Conservation (phyloP, 1,140 invertebrate species). For the Neuroterus valhalla region DNA sequence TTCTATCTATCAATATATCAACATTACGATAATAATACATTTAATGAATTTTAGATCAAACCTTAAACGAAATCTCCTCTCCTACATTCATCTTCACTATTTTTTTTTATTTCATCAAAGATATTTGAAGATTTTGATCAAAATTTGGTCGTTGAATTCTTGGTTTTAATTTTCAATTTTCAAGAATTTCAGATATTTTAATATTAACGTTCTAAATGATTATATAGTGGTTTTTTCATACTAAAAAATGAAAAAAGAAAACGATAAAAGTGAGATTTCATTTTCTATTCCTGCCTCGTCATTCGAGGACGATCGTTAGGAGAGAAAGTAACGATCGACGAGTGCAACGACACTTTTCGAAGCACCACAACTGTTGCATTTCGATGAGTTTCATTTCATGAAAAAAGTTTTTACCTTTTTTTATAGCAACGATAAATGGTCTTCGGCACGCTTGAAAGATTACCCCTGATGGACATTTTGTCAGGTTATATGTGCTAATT, state of each 20-base stretch:
- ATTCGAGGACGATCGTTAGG: not conserved
- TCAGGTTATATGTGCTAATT: slow-evolving; percentile 33
- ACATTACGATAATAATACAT: no score
- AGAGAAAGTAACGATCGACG: slow-evolving; percentile 16
- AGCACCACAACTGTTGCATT: slow-evolving; percentile 37
- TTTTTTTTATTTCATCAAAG: no score
- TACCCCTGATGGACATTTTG: slow-evolving; percentile 34
- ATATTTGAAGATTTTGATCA: no score
- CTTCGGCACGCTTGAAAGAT: slow-evolving; percentile 32
- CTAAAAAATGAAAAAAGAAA: not conserved
- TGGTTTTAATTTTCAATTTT: no score
- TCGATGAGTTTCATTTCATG: no score
- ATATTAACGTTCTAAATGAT: no score
- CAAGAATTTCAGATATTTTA: no score
- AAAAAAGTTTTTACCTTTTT: slow-evolving; percentile 38
- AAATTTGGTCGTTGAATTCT: no score
- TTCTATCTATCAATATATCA: no score
- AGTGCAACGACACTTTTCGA: slow-evolving; percentile 18
- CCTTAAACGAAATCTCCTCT: no score
- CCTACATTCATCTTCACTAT: no score
- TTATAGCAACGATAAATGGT: slow-evolving; percentile 40
- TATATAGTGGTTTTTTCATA: not conserved
- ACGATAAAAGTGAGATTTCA: not conserved
- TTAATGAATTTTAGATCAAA: no score
- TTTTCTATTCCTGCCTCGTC: slow-evolving; percentile 1